These are phyloP conservation scores for Campoletis raptor DNA, from an alignment of 2,888 invertebrate genomes.

Conservation along the genomic window DNA sequence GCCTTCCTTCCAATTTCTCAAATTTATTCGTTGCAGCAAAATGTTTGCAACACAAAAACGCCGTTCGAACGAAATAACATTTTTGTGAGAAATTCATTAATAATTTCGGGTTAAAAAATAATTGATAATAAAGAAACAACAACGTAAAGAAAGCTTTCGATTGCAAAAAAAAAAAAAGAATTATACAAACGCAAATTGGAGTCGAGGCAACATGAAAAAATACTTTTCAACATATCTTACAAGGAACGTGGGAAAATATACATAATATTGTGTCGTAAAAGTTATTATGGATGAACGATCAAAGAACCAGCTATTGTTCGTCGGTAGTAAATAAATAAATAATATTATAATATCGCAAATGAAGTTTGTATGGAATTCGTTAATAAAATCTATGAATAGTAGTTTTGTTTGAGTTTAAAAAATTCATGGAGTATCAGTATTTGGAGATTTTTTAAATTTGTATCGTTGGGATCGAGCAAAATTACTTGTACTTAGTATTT, in stretches of 20 bases:
- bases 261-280: neutral
- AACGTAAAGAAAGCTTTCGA: neutral
- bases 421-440: neutral
- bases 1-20: neutral
- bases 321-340: conserved; percentile 45
- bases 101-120: neutral
- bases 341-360: neutral
- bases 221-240: neutral
- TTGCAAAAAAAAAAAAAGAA: neutral
- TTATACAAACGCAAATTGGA: neutral
- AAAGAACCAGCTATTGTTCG: conserved; percentile 44
- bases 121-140: neutral
- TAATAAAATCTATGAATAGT: neutral
- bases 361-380: neutral
- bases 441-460: neutral
- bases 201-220: neutral
- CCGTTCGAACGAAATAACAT: neutral
- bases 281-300: neutral
- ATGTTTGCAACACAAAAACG: neutral
- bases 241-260: conserved; percentile 6
- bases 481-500: neutral
- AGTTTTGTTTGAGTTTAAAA: neutral
- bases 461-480: neutral
- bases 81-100: neutral
- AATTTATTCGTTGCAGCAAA: neutral